A percentile compares a stretch with the other conserved stretches of the same genome.
Conservation (phyloP, 2,113 vertebrate species). For the Capreolus pygargus region DNA sequence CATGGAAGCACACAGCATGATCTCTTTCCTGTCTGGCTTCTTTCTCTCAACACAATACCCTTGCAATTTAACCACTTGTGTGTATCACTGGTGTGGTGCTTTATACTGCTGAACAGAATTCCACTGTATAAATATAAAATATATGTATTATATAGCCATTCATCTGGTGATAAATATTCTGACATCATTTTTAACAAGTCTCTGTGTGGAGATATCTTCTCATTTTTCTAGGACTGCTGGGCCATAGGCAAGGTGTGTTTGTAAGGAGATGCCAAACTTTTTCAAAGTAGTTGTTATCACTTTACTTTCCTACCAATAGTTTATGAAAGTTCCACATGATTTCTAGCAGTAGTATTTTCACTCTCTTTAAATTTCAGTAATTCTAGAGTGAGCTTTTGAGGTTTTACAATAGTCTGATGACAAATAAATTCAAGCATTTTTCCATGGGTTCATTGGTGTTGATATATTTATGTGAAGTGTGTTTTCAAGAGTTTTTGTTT, state of each 20-base stretch:
- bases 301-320: neutral
- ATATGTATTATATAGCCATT: neutral
- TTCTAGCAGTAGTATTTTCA: neutral
- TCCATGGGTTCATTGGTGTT: neutral
- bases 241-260: neutral
- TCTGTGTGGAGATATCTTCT: neutral
- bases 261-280: neutral
- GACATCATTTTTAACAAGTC: neutral
- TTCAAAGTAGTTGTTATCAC: neutral
- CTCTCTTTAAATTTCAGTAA: neutral
- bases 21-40: neutral
- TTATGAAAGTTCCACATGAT: neutral
- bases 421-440: neutral
- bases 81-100: neutral
- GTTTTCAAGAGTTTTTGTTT: neutral
- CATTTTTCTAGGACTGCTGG: neutral
- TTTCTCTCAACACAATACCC: neutral
- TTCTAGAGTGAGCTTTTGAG: neutral
- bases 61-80: neutral
- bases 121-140: neutral
- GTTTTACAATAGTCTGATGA: neutral
- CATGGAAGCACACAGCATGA: neutral
- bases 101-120: neutral
- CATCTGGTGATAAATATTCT: neutral
- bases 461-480: neutral